Evolutionary conservation across 2,113 vertebrate species (phyloP), one percentile per base, ranked within the genome.

Genomic region (Phrynosoma blainvillii): DNA sequence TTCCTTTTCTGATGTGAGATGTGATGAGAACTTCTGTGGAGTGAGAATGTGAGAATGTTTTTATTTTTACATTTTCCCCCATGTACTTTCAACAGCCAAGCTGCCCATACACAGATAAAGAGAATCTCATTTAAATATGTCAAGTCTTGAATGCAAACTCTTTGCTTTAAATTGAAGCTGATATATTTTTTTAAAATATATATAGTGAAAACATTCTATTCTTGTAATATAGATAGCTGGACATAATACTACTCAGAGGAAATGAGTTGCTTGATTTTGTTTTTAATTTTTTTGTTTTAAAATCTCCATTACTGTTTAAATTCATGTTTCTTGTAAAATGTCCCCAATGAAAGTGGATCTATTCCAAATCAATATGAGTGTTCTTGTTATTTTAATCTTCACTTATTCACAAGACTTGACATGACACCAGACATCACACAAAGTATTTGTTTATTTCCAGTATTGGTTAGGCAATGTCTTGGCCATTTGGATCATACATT

Each of bases 121-220:
- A 84, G 59, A 23, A n/a, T 3, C 76, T 82, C 59, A 52, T 36
- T 84, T 20, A 86, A 87, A 2, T 65, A 79, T 89, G 90, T 94
- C 68, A 84, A 42, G 81, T 7, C 11, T 74, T 75, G 65, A 91
- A 89, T 68, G 82, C 0, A 85, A 40, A 83, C 52, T 90, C 30
- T 1, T 62, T 82, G 84, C n/a, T 88, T 90, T 80, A 79, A 78
- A 52, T 70, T 18, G 84, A 92, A 91, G 13, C 40, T 77, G 2
- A 89, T 89, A 56, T n/a, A 79, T 20, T 32, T 12, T 36, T 36
- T 36, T 36, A 36, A 36, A 14, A 25, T 54, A 21, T n/a, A 13
- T 52, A 13, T 12, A 87, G 52, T 16, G 77, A 92, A 92, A 91
- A 23, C 10, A 73, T 91, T 87, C 42, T 27, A 16, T 52, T 1